These are phyloP conservation scores for Atta cephalotes DNA, from an alignment of 1,140 invertebrate genomes.

Conservation along the genomic window DNA sequence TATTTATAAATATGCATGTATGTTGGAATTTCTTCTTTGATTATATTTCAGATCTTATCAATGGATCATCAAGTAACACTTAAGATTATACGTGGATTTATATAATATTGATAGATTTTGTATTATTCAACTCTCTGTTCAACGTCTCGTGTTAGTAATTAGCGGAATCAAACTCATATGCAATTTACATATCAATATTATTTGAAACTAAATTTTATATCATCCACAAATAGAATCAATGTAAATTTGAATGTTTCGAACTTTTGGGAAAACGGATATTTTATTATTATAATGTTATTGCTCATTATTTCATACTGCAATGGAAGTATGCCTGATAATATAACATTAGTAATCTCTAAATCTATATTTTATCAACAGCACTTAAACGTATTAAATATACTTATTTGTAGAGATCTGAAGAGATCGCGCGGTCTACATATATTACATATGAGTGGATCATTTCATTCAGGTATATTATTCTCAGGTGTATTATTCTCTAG, in stretches of 20 bases:
- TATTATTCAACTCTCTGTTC: background rate
- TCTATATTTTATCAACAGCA: slow-evolving; percentile 70
- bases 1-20: background rate
- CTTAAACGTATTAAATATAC: slow-evolving; percentile 64
- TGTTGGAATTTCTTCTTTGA: background rate
- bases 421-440: background rate
- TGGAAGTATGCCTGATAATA: slow-evolving; percentile 48
- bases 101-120: background rate
- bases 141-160: background rate
- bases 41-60: background rate
- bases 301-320: slow-evolving; percentile 66
- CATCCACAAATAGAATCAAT: background rate
- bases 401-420: slow-evolving; percentile 16
- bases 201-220: slow-evolving; percentile 20
- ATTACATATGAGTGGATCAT: slow-evolving; percentile 53
- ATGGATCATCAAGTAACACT: background rate
- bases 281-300: slow-evolving; percentile 57
- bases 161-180: background rate
- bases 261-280: background rate
- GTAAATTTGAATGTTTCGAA: background rate
- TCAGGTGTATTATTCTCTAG: background rate
- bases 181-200: background rate
- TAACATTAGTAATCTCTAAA: slow-evolving; percentile 69
- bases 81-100: background rate
- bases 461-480: too few relatives aligned